These are phyloP conservation scores for Probaryconus sp. DNA, from an alignment of 1,140 invertebrate genomes.

Conservation along the genomic window DNA sequence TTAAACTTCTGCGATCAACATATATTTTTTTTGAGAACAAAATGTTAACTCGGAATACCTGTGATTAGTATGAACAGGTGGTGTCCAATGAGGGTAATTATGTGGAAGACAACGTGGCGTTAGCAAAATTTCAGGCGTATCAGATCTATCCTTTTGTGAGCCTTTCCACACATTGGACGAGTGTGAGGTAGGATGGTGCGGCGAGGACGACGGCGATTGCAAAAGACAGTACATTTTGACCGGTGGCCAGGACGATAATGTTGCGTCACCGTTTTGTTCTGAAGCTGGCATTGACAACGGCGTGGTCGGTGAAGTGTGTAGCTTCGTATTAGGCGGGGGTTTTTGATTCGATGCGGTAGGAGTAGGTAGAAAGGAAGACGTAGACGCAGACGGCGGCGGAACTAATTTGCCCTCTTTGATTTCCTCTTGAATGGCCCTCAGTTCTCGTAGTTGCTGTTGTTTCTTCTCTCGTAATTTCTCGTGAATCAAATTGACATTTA, in stretches of 20 bases:
- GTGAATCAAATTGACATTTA: conserved; percentile 86
- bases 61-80: conserved; percentile 66
- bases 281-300: conserved; percentile 66
- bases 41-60: no score
- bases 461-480: conserved; percentile 93
- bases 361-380: conserved; percentile 70
- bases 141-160: conserved; percentile 65
- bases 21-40: not conserved
- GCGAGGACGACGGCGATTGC: conserved; percentile 68
- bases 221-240: conserved; percentile 76
- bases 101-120: conserved; percentile 84
- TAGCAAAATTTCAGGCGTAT: conserved; percentile 87
- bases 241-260: conserved; percentile 73
- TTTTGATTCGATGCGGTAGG: conserved; percentile 76
- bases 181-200: conserved; percentile 68
- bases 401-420: conserved; percentile 90
- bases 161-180: conserved; percentile 68
- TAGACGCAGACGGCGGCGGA: conserved; percentile 76
- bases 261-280: conserved; percentile 64
- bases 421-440: conserved; percentile 90
- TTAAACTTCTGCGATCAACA: not conserved
- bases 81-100: conserved; percentile 74
- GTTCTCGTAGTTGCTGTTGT: conserved; percentile 90
- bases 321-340: conserved; percentile 78
- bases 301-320: conserved; percentile 75